A percentile compares a stretch with the other conserved stretches of the same genome.
These are phyloP conservation scores for Ophiothrix spiculata DNA, from an alignment of 35 echinoderm and acorn worm genomes.

Conservation along the genomic window DNA sequence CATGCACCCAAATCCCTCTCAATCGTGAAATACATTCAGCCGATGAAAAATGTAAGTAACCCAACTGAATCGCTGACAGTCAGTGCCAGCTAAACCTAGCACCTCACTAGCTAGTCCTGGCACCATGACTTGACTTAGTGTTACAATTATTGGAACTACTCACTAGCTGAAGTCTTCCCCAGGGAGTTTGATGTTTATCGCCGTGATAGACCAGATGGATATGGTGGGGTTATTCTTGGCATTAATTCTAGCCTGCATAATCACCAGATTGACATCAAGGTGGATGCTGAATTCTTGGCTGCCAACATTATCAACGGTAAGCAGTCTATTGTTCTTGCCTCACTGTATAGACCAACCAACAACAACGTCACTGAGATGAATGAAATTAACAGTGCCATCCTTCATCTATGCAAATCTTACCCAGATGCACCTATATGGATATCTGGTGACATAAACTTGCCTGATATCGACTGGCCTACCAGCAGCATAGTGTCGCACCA, in stretches of 20 bases:
- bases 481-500: background rate
- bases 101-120: no score
- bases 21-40: no score
- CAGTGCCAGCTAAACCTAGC: no score
- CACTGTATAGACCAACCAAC: conserved; percentile 10
- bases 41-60: no score
- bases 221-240: conserved; percentile 25
- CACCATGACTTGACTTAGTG: no score
- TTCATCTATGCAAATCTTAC: conserved; percentile 4
- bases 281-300: conserved; percentile 1
- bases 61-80: no score
- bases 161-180: no score
- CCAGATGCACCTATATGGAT: conserved; percentile 15
- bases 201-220: conserved; percentile 32
- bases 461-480: conserved; percentile 47
- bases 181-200: no score
- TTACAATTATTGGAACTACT: no score
- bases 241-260: conserved; percentile 25
- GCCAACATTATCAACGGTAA: conserved; percentile 23
- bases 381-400: background rate
- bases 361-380: background rate
- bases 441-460: conserved; percentile 52
- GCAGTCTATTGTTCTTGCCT: background rate
- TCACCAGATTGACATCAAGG: background rate
- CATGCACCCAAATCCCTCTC: no score